Evolutionary conservation across 2,113 vertebrate genomes (phyloP).

Genomic region (Poicephalus meyeri): DNA sequence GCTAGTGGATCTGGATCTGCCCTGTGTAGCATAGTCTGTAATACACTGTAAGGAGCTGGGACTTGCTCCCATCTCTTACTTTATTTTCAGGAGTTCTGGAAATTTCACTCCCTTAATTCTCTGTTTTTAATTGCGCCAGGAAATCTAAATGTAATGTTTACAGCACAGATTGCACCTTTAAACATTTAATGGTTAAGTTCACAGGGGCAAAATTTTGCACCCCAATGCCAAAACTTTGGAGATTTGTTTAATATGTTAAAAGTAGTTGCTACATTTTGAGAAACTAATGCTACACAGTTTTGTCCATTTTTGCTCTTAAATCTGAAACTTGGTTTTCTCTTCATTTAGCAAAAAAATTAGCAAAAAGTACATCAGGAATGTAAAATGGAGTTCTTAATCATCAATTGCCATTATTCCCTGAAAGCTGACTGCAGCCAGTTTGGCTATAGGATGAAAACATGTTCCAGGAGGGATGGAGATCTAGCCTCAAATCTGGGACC

Average conservation of each 20-base stretch:
- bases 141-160: not conserved
- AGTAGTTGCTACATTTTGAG: not conserved
- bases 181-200: not conserved
- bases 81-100: not conserved
- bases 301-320: not conserved
- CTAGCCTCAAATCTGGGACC: not conserved
- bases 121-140: not conserved
- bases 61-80: not conserved
- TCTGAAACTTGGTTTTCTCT: not conserved
- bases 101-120: not conserved
- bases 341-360: not conserved
- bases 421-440: not conserved
- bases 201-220: not conserved
- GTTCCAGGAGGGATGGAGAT: not conserved
- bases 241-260: not conserved
- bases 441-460: not conserved
- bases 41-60: not conserved
- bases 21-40: not conserved
- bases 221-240: accelerated
- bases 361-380: not conserved
- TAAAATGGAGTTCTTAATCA: not conserved
- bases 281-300: not conserved
- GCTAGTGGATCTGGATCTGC: not conserved
- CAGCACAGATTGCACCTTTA: not conserved
- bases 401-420: not conserved